Base-by-base conservation (phyloP, 1,140 invertebrate genomes). In the Drosophila murphyi region DNA sequence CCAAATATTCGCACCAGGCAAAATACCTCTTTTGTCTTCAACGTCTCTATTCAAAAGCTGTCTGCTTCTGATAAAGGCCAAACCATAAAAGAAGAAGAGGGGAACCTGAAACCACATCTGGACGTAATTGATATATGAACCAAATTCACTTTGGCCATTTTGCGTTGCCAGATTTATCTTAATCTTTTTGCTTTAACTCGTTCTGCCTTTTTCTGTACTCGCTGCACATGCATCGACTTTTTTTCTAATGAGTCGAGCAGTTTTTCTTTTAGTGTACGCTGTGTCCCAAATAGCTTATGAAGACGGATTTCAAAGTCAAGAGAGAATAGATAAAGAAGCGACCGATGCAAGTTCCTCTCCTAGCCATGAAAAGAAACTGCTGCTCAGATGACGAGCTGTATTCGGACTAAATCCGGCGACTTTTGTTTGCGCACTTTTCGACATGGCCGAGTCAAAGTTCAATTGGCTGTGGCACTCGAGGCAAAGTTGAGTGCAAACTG, bases 381-480 rank as follows among this genome's bases (percentile, higher is more conserved):
- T 35, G 56, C 64, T 61, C 29, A 20, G 74, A 20, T 29, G 3
- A 34, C 7, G 35, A 77, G 39, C 56, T 73, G 70, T 69, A 71
- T 52, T 63, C 34, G 8, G 51, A 5, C 52, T n/a, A 31, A 20
- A 20, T 20, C 52, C 8, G 43, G 45, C 28, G 52, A 35, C 56
- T 34, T 59, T 72, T 78, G 75, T 78, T 78, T 72, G 76, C 76
- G 65, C 71, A 71, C 64, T 65, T 80, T 60, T 63, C n/a, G 34
- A 20, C 20, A 20, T 20, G 20, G 20, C 20, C 20, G 45, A 51
- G 60, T 64, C 45, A 68, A 34, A 72, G 73, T 67, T 70, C 79
- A 73, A 64, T 54, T 72, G 6, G 52, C 34, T 69, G 55, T 12
- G 12, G 55, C 63, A 41, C 72, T 69, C 41, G 52, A 61, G 51